Base-by-base conservation (phyloP, 2,113 vertebrate species). In the Coregonus clupeaformis region DNA sequence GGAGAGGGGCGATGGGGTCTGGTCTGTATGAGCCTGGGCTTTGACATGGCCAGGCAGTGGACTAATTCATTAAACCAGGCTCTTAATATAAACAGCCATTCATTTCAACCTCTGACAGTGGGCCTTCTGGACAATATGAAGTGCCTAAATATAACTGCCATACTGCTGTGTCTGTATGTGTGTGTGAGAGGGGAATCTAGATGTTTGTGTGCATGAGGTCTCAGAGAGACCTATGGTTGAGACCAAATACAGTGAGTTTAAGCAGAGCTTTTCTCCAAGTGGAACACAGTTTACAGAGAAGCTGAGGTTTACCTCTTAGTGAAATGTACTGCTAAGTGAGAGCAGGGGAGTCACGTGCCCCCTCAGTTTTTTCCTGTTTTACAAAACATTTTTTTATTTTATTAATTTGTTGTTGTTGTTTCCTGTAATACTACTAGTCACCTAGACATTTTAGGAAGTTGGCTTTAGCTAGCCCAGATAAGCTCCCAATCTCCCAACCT, bases 31-130 rank as follows among this genome's bases (percentile, higher is more conserved):
- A 94, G 94, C 91, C 92, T 90, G 90, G 91, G 49, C 87, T 92
- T 93, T 96, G 96, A 98, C 97, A 96, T 91, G 92, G 92, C 92
- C 88, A 93, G 93, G 95, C 93, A 91, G 94, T 94, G 93, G 86
- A 94, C 95, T 97, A 98, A 98, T 98, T 97, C 97, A 98, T 99
- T 99, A 99, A 97, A 97, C 92, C 93, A 94, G 94, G 95, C 94
- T 94, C 95, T 95, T 98, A 99, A 98, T 99, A 98, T 98, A 99
- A 98, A 99, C 97, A 99, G 95, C 93, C 96, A 98, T 99, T 99
- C 94, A 95, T 98, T 98, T 96, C 93, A 91, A 92, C 89, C 93
- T 88, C 93, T 95, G 96, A 97, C 96, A 96, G 87, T 84, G 91
- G 91, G 95, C 92, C 86, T 94, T 96, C 97, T 99, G 97, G 96